These are phyloP conservation scores for Epicauta chinensis DNA, from an alignment of 1,140 invertebrate species.

Conservation along the genomic window DNA sequence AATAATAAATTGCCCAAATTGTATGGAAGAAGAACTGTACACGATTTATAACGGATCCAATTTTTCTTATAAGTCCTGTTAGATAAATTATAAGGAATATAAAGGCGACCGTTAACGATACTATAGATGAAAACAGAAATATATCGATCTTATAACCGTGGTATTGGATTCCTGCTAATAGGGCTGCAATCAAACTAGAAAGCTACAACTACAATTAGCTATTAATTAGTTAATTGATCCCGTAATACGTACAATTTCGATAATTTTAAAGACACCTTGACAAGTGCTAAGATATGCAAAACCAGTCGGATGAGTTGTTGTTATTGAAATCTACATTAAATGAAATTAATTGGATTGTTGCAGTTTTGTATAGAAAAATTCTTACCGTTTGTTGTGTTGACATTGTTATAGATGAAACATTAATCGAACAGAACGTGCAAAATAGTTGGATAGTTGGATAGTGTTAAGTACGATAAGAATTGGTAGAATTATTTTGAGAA, in stretches of 20 bases:
- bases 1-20: slow-evolving; percentile 6
- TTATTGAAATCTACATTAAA: background rate
- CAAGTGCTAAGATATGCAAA: slow-evolving; percentile 1
- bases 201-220: background rate
- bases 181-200: slow-evolving; percentile 4
- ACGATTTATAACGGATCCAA: background rate
- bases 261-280: slow-evolving; percentile 11
- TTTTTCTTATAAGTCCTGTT: slow-evolving; percentile 1
- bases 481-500: background rate
- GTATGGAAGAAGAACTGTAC: slow-evolving; percentile 2
- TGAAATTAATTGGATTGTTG: background rate
- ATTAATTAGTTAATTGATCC: background rate
- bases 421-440: background rate
- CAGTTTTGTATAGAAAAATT: background rate
- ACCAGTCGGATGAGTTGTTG: background rate
- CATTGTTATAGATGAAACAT: background rate
- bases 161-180: slow-evolving; percentile 1
- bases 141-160: background rate
- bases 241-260: slow-evolving; percentile 2
- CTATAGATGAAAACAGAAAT: background rate
- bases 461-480: background rate
- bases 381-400: background rate
- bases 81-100: slow-evolving; percentile 5
- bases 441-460: background rate
- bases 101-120: slow-evolving; percentile 4